A percentile compares a stretch with the other conserved stretches of the same genome.
Evolutionary conservation across 2,888 invertebrate genomes (phyloP).

Genomic region (Copidosoma aretas): DNA sequence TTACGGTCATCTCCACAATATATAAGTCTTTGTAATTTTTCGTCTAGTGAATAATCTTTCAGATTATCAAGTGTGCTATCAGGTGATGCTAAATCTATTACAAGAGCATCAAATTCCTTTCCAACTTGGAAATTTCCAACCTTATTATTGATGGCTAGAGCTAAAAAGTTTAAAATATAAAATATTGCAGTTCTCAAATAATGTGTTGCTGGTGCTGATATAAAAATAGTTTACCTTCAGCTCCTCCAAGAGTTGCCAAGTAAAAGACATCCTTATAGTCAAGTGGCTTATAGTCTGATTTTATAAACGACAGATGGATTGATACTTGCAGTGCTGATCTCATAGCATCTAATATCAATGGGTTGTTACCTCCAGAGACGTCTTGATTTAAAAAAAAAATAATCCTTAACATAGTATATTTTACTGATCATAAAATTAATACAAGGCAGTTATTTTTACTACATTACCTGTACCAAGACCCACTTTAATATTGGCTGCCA

Average conservation of each 20-base stretch:
- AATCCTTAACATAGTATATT: not conserved
- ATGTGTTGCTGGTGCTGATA: not conserved
- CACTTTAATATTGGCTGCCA: conserved; percentile 72
- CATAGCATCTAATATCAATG: conserved; percentile 79
- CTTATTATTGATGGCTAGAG: conserved; percentile 74
- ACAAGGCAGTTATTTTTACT: too few species aligned
- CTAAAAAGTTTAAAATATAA: conserved; percentile 63
- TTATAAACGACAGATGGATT: conserved; percentile 69
- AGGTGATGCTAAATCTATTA: conserved; percentile 71
- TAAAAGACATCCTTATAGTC: conserved; percentile 80
- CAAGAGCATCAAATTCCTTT: conserved; percentile 87
- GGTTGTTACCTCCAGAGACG: conserved; percentile 81
- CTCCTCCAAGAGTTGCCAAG: conserved; percentile 87
- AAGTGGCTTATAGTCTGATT: conserved; percentile 65
- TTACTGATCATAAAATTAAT: not conserved
- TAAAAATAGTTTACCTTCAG: conserved; percentile 67
- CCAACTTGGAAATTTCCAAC: conserved; percentile 82
- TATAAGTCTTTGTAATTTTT: conserved; percentile 77
- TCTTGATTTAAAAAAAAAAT: conserved; percentile 65
- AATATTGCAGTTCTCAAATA: not conserved
- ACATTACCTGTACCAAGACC: conserved; percentile 85
- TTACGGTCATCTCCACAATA: conserved; percentile 86
- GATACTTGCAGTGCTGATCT: conserved; percentile 78
- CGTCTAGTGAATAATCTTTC: conserved; percentile 64
- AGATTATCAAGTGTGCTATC: conserved; percentile 67